Base-by-base conservation (phyloP, 1,140 invertebrate genomes). In the Cardiocondyla obscurior region DNA sequence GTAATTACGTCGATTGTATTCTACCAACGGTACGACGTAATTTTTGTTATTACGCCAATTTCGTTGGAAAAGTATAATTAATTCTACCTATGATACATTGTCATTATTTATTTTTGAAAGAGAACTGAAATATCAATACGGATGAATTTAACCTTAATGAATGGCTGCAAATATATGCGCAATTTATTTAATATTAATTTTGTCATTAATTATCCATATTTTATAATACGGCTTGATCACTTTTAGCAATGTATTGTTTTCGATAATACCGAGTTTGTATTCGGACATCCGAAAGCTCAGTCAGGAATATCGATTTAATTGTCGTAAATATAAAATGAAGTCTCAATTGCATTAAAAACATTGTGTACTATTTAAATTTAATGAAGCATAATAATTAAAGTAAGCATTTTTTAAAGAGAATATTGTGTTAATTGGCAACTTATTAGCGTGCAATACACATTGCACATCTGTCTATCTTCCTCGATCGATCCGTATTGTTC, bases 121-220 rank as follows among this genome's bases (percentile, higher is more conserved):
- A 36, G 58, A 77, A 28, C 46, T 30, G n/a, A 77, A 39, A 67
- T 42, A 69, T 19, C 60, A 49, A 65, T 36, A 53, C 49, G 22
- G 6, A 55, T 55, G 28, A 28, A 67, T 42, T 53, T 79, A 42
- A 69, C 12, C 73, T 64, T 79, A 79, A 79, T 79, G 58, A 49
- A 69, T 39, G n/a, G 12, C 30, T 51, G 12, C 33, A n/a, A 53
- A 36, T 53, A n/a, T 12, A 25, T 79, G 42, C 7, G 64, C 65
- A 67, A 69, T 69, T n/a, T n/a, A 79, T 67, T 79, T 39, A 79
- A 69, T 79, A 79, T 69, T 69, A 79, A 67, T 79, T 79, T 28
- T 49, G 7, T 53, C 25, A 79, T 79, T 79, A 79, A 79, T 79
- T 79, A 79, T 55, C 46, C 25, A 79, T 79, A 79, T 67, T 79